Percentiles rank a stretch among this genome's conserved stretches.
These are phyloP conservation scores for Piaya cayana DNA, from an alignment of 2,113 vertebrate species.

Conservation along the genomic window DNA sequence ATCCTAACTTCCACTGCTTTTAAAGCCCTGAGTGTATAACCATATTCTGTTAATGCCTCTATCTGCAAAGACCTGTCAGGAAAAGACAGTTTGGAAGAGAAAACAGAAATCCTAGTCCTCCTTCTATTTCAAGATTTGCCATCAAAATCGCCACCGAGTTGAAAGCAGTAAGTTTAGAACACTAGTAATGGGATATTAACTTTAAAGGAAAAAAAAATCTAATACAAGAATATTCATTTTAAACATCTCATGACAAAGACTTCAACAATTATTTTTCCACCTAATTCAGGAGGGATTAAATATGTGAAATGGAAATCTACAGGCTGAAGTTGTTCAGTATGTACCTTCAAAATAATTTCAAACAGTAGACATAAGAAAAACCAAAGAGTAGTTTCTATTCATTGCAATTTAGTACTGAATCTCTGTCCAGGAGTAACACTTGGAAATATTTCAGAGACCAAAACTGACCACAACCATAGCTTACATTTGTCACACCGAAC, in stretches of 20 bases:
- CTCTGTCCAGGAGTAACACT: background rate
- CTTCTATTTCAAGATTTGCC: background rate
- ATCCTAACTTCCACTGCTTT: background rate
- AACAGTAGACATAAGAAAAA: background rate
- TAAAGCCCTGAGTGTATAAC: background rate
- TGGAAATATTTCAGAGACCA: background rate
- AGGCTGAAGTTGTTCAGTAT: background rate
- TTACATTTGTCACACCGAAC: background rate
- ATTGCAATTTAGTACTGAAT: background rate
- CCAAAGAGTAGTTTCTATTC: background rate
- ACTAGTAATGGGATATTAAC: background rate
- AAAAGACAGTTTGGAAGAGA: background rate
- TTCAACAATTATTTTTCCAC: background rate
- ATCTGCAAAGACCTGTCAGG: background rate
- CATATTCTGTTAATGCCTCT: background rate
- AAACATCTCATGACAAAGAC: background rate
- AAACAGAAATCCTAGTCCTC: background rate
- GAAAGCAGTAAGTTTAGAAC: background rate
- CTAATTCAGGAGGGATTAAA: background rate
- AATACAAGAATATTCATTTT: background rate
- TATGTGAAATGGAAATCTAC: background rate
- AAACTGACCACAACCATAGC: background rate
- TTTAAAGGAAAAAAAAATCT: background rate
- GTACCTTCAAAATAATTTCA: background rate
- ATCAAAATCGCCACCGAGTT: background rate